Evolutionary conservation across 2,888 invertebrate genomes (phyloP), one percentile per base, ranked within the genome.

Genomic region (Abrostola tripartita): DNA sequence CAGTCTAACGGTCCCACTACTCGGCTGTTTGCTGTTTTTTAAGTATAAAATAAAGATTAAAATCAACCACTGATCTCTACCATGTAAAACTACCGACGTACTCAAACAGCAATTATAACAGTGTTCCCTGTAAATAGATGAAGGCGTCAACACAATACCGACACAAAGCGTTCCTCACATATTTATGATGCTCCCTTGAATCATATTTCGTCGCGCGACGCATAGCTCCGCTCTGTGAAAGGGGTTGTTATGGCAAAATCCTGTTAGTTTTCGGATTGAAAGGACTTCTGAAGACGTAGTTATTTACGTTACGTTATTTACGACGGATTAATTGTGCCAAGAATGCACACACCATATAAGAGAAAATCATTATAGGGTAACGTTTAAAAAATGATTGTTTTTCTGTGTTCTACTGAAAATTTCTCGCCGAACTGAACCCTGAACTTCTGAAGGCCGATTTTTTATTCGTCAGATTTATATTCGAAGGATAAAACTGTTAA

Each of bases 151-250:
- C 65, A 61, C 55, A 65, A 70, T 65, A 52, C 65, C 42, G 63
- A 58, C 58, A 70, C 71, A 72, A 78, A 74, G 77, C 72, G 75
- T 78, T 74, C 68, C 65, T 36, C 8, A 61, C 50, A 77, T 73
- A 68, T 66, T 73, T 56, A 60, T 57, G 58, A 69, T 62, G 61
- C 54, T 61, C 52, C 44, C 37, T 54, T 41, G 59, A 50, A 62
- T 63, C 66, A 74, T 66, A 69, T 65, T 67, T 52, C 51, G 54
- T 52, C 44, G 55, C 52, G 55, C 44, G 12, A 37, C 62, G 61
- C 75, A 74, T 77, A 77, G 49, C 67, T 65, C 40, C 1, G 12
- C 40, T 37, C 12, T 51, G n/a, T n/a, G 65, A 67, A 63, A 67
- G 64, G 73, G 75, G 69, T 57, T 61, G 35, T 38, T 42, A 36